phyloP scores from a whole-genome alignment of 1,140 invertebrate genomes.

The Oryctes rhinoceros region DNA sequence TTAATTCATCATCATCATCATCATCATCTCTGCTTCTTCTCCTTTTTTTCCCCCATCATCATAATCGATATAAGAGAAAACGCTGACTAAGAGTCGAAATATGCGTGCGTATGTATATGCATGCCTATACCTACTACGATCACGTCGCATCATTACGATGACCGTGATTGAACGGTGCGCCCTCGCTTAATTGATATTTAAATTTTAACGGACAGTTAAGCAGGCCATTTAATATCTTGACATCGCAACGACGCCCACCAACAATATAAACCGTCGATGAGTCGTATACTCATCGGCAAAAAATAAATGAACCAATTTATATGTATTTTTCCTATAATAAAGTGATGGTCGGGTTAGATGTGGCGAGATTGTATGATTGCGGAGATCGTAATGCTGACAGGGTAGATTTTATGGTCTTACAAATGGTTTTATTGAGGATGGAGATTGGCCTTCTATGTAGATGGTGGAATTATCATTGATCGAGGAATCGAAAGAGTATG shows the following conservation, averaged over 20 bases:
- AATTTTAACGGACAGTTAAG: constrained; percentile 32
- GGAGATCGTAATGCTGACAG: no score
- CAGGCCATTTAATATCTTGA: constrained; percentile 27
- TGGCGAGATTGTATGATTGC: background rate
- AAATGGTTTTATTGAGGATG: no score
- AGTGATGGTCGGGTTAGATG: background rate
- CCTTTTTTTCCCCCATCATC: no score
- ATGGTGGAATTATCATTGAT: no score
- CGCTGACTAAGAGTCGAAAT: background rate
- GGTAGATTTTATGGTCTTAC: no score
- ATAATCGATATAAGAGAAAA: background rate
- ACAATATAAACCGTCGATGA: constrained; percentile 11
- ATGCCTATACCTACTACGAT: background rate
- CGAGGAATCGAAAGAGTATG: no score
- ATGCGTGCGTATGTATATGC: background rate
- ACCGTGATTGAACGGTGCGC: constrained; percentile 1
- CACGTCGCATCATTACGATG: background rate
- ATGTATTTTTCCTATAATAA: constrained; percentile 19
- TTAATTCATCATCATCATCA: no score
- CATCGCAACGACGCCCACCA: constrained; percentile 25
- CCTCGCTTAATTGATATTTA: constrained; percentile 36
- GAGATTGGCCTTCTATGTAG: no score
- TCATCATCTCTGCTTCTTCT: no score
- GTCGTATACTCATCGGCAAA: background rate
- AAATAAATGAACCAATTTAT: constrained; percentile 20